These are phyloP conservation scores for Trididemnum miniatum DNA, from an alignment of 23 tunicate species.

Conservation along the genomic window DNA sequence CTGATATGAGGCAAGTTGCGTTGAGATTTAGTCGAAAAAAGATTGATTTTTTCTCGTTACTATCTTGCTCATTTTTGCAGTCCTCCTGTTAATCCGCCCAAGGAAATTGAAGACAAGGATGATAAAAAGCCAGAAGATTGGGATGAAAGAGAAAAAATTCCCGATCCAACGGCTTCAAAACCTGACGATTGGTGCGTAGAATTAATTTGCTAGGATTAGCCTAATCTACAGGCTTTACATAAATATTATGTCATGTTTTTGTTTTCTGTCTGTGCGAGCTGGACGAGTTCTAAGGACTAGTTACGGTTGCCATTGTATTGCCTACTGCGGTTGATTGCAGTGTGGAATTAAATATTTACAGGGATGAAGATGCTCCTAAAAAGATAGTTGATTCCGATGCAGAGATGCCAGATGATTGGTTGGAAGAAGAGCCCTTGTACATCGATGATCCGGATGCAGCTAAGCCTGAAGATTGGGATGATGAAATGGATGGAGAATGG, in stretches of 20 bases:
- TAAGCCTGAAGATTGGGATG: slow-evolving; percentile 96
- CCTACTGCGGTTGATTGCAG: too few species aligned
- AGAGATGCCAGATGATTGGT: slow-evolving; percentile 94
- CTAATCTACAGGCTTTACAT: too few species aligned
- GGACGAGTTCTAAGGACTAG: too few species aligned
- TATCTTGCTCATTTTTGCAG: slow-evolving; percentile 11
- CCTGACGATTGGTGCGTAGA: slow-evolving; percentile 99
- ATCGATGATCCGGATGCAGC: slow-evolving; percentile 82
- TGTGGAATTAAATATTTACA: too few species aligned
- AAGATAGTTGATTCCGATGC: slow-evolving; percentile 87
- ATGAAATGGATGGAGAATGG: slow-evolving; percentile 99
- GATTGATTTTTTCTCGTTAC: too few species aligned
- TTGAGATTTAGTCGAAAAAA: too few species aligned
- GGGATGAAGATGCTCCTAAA: slow-evolving; percentile 95
- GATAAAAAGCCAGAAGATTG: slow-evolving; percentile 95
- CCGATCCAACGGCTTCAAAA: slow-evolving; percentile 81
- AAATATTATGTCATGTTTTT: too few species aligned
- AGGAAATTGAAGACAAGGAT: slow-evolving; percentile 88
- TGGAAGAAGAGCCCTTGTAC: slow-evolving; percentile 87
- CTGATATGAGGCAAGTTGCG: slow-evolving; percentile 80
- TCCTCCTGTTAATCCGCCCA: slow-evolving; percentile 90
- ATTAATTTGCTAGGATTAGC: too few species aligned
- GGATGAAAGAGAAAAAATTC: slow-evolving; percentile 89
- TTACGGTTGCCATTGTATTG: too few species aligned
- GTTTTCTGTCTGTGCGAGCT: too few species aligned